Conservation (phyloP, 1,140 invertebrate genomes). For the Cylas formicarius region DNA sequence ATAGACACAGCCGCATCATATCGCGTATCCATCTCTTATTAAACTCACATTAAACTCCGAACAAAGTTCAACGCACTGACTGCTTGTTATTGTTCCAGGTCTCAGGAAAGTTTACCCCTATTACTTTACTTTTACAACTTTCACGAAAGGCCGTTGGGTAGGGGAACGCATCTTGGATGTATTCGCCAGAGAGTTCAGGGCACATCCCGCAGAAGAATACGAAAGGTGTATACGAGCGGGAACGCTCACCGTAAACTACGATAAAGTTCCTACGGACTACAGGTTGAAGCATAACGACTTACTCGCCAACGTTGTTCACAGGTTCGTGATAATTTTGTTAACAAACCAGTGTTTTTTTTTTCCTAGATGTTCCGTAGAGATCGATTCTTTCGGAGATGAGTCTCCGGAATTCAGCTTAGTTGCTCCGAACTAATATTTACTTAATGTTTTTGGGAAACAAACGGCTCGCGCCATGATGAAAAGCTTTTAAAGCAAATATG, state of each 20-base stretch:
- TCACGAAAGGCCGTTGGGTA: constrained; percentile 96
- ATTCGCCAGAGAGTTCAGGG: constrained; percentile 87
- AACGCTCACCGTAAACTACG: constrained; percentile 89
- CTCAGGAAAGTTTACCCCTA: constrained; percentile 98
- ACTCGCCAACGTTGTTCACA: constrained; percentile 90
- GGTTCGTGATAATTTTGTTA: constrained; percentile 52
- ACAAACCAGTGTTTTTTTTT: neutral
- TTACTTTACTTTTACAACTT: constrained; percentile 94
- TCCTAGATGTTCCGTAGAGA: too few relatives aligned
- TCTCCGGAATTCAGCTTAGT: too few relatives aligned
- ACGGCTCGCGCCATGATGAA: too few relatives aligned
- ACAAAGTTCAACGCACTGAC: too few relatives aligned
- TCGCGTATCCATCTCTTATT: too few relatives aligned
- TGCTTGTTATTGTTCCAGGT: constrained; percentile 61
- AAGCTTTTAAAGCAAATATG: too few relatives aligned
- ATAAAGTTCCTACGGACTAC: constrained; percentile 87
- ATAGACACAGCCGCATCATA: too few relatives aligned
- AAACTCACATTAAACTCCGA: too few relatives aligned
- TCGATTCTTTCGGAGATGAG: too few relatives aligned
- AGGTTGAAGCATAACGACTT: constrained; percentile 89
- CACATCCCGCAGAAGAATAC: constrained; percentile 86
- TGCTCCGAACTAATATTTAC: too few relatives aligned
- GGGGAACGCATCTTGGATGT: constrained; percentile 91
- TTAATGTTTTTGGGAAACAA: too few relatives aligned
- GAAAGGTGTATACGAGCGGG: constrained; percentile 85